These are phyloP conservation scores for Chaetodon trifascialis DNA, from an alignment of 2,113 vertebrate genomes.

Conservation along the genomic window DNA sequence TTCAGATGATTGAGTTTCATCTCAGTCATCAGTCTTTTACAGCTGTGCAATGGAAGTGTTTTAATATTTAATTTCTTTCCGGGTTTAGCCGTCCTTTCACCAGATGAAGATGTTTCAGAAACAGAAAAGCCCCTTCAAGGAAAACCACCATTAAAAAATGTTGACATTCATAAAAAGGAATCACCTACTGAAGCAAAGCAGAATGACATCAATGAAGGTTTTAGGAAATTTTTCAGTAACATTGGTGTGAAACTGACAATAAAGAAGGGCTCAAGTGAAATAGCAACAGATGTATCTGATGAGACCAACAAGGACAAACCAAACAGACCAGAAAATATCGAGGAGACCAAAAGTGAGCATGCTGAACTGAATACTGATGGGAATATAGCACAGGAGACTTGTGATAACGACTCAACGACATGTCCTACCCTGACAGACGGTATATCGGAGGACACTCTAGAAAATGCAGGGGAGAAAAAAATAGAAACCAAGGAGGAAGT, in stretches of 20 bases:
- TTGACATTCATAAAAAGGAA: slow-evolving; percentile 74
- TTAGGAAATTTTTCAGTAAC: slow-evolving; percentile 93
- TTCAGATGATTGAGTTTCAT: slow-evolving; percentile 26
- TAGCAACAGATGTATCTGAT: slow-evolving; percentile 79
- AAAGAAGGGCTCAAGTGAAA: slow-evolving; percentile 89
- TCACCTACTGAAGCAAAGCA: slow-evolving; percentile 68
- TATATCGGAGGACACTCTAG: slow-evolving; percentile 48
- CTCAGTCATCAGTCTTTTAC: neutral
- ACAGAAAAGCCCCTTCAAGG: slow-evolving; percentile 72
- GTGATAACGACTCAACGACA: slow-evolving; percentile 63
- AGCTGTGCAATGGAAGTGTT: neutral
- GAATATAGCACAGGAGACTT: slow-evolving; percentile 41
- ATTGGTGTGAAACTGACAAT: slow-evolving; percentile 92
- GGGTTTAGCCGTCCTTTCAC: slow-evolving; percentile 76
- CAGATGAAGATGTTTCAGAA: slow-evolving; percentile 79
- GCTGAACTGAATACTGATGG: slow-evolving; percentile 29
- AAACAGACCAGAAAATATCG: slow-evolving; percentile 64
- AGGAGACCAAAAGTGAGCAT: slow-evolving; percentile 33
- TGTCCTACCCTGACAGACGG: slow-evolving; percentile 65
- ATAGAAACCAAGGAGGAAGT: slow-evolving; percentile 65
- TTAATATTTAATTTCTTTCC: slow-evolving; percentile 54
- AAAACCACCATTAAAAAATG: slow-evolving; percentile 61
- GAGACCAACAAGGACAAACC: slow-evolving; percentile 77
- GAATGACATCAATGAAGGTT: slow-evolving; percentile 87
- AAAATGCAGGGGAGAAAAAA: slow-evolving; percentile 54